Percentiles rank a stretch among this genome's conserved stretches.
Conservation (phyloP, 2,113 vertebrate species). For the Poeciliopsis turrubarensis region DNA sequence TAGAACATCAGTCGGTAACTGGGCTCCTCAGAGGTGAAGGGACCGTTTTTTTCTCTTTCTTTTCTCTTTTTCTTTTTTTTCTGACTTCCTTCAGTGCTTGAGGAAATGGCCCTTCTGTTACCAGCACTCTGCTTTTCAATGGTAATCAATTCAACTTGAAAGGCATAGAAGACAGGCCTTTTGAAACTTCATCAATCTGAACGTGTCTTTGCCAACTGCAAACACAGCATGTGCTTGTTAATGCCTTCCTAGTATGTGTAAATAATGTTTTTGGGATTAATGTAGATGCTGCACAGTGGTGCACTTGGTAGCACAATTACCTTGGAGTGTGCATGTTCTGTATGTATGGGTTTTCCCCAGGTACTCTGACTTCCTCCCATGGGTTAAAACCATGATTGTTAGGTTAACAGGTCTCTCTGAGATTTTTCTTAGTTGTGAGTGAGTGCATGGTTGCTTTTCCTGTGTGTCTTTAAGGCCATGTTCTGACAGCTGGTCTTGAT, state of each 20-base stretch:
- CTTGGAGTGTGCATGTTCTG: too few relatives aligned
- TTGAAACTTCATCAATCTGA: slow-evolving; percentile 49
- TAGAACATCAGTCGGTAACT: slow-evolving; percentile 68
- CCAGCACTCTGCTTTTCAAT: slow-evolving; percentile 67
- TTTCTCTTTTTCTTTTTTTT: slow-evolving; percentile 41
- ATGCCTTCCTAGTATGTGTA: slow-evolving; percentile 15
- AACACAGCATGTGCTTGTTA: slow-evolving; percentile 32
- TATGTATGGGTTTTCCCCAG: too few relatives aligned
- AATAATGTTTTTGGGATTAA: slow-evolving; percentile 2
- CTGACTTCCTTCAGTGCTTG: slow-evolving; percentile 49
- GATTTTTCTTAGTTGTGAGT: too few relatives aligned
- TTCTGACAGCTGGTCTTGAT: too few relatives aligned
- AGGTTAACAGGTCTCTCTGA: too few relatives aligned
- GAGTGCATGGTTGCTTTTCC: too few relatives aligned
- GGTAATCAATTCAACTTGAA: slow-evolving; percentile 76
- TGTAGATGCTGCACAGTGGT: too few relatives aligned
- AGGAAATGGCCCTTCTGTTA: slow-evolving; percentile 62
- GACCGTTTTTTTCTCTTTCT: slow-evolving; percentile 54
- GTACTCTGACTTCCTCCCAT: too few relatives aligned
- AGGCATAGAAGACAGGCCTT: slow-evolving; percentile 48
- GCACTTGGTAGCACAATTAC: too few relatives aligned
- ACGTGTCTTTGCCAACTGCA: slow-evolving; percentile 30
- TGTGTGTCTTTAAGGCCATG: too few relatives aligned
- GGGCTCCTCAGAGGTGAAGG: slow-evolving; percentile 51
- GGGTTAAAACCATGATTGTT: too few relatives aligned